Conservation (phyloP, 2,888 invertebrate species). For the Pelosia muscerda region DNA sequence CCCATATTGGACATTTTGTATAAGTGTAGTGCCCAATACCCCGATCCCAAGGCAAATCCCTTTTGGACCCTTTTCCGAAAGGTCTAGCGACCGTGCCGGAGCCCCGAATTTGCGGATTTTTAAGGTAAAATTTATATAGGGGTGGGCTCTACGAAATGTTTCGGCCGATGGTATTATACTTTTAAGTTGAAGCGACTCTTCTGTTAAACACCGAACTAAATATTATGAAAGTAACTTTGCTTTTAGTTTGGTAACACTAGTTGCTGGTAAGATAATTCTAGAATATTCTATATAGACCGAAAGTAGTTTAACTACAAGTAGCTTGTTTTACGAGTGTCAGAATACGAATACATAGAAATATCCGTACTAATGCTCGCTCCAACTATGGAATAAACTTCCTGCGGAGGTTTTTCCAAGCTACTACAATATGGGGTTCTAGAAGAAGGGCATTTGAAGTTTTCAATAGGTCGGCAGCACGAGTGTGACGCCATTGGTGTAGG, state of each 20-base stretch:
- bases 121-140: constrained; percentile 86
- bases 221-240: background rate
- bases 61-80: constrained; percentile 84
- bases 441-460: no score
- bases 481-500: no score
- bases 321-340: no score
- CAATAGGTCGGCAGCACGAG: no score
- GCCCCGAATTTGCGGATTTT: constrained; percentile 86
- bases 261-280: background rate
- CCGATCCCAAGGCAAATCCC: constrained; percentile 85
- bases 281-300: background rate
- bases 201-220: background rate
- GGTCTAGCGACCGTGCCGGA: constrained; percentile 80
- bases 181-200: constrained; percentile 47
- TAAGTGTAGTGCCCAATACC: constrained; percentile 81
- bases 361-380: no score
- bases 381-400: no score
- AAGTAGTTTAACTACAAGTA: no score
- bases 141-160: constrained; percentile 61
- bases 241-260: background rate
- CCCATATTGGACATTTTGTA: constrained; percentile 86
- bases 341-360: background rate
- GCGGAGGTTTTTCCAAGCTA: no score
- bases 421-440: no score
- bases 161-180: constrained; percentile 51